phyloP scores from a whole-genome alignment of 1,140 invertebrate genomes.

The Zaprionus vittiger region DNA sequence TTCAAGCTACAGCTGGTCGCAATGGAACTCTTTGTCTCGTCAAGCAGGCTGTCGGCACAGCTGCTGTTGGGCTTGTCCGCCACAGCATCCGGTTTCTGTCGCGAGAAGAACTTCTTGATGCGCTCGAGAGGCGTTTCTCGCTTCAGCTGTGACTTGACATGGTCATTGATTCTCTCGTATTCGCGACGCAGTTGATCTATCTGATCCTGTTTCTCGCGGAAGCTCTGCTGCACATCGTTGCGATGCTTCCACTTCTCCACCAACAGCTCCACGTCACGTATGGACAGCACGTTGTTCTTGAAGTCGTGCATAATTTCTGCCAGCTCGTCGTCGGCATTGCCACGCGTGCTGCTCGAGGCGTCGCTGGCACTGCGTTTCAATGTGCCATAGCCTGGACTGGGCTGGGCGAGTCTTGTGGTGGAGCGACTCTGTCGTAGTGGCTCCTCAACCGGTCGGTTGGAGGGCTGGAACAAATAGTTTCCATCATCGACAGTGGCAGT shows the following conservation, averaged over 20 bases:
- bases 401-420: constrained; percentile 38
- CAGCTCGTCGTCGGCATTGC: constrained; percentile 90
- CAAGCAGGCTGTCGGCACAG: constrained; percentile 70
- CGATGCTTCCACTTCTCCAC: constrained; percentile 93
- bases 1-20: constrained; percentile 80
- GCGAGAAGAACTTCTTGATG: constrained; percentile 91
- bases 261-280: constrained; percentile 92
- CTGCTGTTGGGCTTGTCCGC: constrained; percentile 44
- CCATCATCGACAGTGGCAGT: constrained; percentile 58
- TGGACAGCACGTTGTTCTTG: constrained; percentile 94
- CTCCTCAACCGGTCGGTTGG: constrained; percentile 86
- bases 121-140: constrained; percentile 91
- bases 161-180: constrained; percentile 92
- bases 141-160: constrained; percentile 89
- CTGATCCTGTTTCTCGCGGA: constrained; percentile 93
- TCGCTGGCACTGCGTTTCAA: constrained; percentile 75
- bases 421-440: constrained; percentile 50
- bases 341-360: constrained; percentile 66
- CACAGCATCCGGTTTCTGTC: constrained; percentile 85
- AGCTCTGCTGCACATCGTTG: constrained; percentile 93
- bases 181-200: constrained; percentile 91
- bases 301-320: constrained; percentile 95
- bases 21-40: constrained; percentile 81
- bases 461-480: constrained; percentile 87
- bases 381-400: constrained; percentile 56